phyloP scores from a whole-genome alignment of 2,797 vertebrate species.

The Caiman crocodilus region DNA sequence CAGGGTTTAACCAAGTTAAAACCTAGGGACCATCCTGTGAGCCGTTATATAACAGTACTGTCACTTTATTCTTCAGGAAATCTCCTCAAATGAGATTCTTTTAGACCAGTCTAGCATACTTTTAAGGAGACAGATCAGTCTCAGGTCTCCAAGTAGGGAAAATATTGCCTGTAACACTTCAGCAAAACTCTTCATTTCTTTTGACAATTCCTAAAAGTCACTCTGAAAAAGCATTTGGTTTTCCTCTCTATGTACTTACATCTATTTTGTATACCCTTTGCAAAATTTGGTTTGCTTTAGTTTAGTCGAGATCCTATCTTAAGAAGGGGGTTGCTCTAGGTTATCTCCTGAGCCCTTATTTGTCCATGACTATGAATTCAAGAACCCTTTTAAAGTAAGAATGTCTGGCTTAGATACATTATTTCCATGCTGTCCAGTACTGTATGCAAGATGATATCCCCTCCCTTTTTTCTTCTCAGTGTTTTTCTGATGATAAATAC shows the following conservation, averaged over 20 bases:
- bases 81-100: not conserved
- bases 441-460: not conserved
- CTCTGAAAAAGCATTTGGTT: not conserved
- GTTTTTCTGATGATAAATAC: not conserved
- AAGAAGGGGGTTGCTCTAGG: too few relatives aligned
- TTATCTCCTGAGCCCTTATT: too few relatives aligned
- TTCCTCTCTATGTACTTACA: not conserved
- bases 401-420: not conserved
- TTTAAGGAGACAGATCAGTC: not conserved
- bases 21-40: not conserved
- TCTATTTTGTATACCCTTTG: not conserved
- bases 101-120: not conserved
- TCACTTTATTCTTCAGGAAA: not conserved
- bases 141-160: not conserved
- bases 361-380: not conserved
- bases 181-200: not conserved
- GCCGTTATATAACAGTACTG: not conserved
- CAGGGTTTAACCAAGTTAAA: too few relatives aligned
- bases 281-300: not conserved
- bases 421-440: not conserved
- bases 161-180: not conserved
- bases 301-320: too few relatives aligned
- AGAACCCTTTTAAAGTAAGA: not conserved
- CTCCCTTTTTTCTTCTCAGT: not conserved
- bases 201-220: not conserved